These are phyloP conservation scores for Bombus balteatus DNA, from an alignment of 1,140 invertebrate species.

Conservation along the genomic window DNA sequence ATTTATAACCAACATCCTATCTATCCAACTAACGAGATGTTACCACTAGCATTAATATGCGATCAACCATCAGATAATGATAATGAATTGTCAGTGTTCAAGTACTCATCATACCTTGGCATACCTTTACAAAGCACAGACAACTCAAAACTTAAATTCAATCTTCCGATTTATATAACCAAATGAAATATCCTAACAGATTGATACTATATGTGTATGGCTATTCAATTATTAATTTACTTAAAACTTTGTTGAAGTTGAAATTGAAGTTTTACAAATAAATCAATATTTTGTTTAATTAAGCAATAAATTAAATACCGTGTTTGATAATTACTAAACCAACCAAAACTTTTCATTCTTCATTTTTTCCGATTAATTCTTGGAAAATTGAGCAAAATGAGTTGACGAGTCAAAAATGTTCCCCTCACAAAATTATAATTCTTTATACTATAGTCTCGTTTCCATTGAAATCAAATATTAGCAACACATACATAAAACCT, in stretches of 20 bases:
- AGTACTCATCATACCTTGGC: neutral
- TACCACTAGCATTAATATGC: conserved; percentile 1
- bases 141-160: too few relatives aligned
- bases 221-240: neutral
- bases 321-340: too few relatives aligned
- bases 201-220: too few relatives aligned
- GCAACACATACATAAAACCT: neutral
- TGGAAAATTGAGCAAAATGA: too few relatives aligned
- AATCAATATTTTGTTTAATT: too few relatives aligned
- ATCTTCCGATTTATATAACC: neutral
- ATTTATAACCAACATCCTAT: neutral
- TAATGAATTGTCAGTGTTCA: neutral
- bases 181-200: neutral
- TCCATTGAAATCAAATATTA: neutral
- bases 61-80: conserved; percentile 3
- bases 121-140: neutral
- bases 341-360: too few relatives aligned
- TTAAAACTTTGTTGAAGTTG: neutral
- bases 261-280: too few relatives aligned
- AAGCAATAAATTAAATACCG: too few relatives aligned
- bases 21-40: conserved; percentile 2
- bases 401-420: too few relatives aligned
- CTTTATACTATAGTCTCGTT: neutral
- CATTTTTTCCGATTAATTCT: too few relatives aligned
- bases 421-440: neutral